These are phyloP conservation scores for Euschistus heros DNA, from an alignment of 1,140 invertebrate genomes.

Conservation along the genomic window DNA sequence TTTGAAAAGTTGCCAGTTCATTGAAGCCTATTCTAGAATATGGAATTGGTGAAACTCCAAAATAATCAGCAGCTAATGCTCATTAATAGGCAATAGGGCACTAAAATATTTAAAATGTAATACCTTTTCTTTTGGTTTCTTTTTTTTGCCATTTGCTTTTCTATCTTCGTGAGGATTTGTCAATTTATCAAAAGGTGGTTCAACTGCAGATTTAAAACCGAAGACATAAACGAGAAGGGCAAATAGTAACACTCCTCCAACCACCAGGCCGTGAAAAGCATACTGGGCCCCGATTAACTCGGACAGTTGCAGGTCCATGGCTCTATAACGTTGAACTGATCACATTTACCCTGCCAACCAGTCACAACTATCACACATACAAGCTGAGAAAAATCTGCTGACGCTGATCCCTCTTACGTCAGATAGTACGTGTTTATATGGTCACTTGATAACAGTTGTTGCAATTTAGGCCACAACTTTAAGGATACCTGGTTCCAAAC, in stretches of 20 bases:
- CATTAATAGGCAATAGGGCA: background rate
- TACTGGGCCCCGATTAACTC: slow-evolving; percentile 45
- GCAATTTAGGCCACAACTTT: too few relatives aligned
- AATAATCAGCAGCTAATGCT: too few relatives aligned
- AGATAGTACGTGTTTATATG: slow-evolving; percentile 16
- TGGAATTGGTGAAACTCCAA: slow-evolving; percentile 7
- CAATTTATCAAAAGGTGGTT: slow-evolving; percentile 58
- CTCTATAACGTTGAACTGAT: background rate
- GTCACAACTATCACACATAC: background rate
- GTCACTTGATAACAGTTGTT: slow-evolving; percentile 10
- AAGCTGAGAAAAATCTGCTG: background rate
- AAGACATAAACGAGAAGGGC: slow-evolving; percentile 57
- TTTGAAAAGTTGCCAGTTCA: slow-evolving; percentile 14
- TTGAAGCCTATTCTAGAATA: background rate
- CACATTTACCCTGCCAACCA: background rate
- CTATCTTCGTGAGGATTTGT: slow-evolving; percentile 44
- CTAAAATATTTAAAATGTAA: background rate
- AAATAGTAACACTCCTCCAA: slow-evolving; percentile 36
- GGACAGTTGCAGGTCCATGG: slow-evolving; percentile 35
- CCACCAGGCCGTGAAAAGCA: slow-evolving; percentile 49
- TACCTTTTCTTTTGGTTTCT: slow-evolving; percentile 61
- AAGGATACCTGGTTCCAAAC: too few relatives aligned
- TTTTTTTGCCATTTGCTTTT: slow-evolving; percentile 52
- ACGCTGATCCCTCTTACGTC: slow-evolving; percentile 13
- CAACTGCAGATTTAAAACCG: slow-evolving; percentile 58